Evolutionary conservation across 2,797 vertebrate species (phyloP).

Genomic region (Morelia viridis): DNA sequence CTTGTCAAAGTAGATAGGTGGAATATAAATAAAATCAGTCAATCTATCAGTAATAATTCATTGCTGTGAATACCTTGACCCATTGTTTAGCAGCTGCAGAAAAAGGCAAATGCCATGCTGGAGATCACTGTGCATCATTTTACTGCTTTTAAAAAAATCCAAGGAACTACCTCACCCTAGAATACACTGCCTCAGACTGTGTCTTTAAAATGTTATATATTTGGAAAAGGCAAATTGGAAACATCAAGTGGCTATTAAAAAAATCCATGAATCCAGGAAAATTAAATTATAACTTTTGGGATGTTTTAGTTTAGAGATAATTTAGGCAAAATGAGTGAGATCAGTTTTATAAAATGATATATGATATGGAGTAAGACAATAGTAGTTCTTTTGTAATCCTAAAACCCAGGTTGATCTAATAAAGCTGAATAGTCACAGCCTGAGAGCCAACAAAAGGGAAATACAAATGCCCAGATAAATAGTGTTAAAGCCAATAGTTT

Average conservation of each 20-base stretch:
- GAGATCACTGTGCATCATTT: neutral
- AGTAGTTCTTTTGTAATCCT: neutral
- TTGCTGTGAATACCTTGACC: neutral
- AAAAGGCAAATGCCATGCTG: neutral
- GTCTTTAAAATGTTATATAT: neutral
- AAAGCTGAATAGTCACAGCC: neutral
- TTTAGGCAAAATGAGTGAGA: neutral
- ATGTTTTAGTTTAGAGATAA: neutral
- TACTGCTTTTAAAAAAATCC: neutral
- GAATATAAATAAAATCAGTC: neutral
- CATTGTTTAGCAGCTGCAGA: neutral
- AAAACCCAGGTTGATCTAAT: neutral
- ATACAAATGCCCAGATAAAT: neutral
- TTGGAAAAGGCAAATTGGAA: neutral
- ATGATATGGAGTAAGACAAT: neutral
- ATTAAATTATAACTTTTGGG: neutral
- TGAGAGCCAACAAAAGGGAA: neutral
- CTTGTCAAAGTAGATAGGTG: neutral
- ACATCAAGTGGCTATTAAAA: neutral
- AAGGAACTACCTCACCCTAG: neutral
- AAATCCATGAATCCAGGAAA: neutral
- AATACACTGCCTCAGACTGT: neutral
- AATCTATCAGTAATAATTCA: neutral
- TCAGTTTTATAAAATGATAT: neutral
- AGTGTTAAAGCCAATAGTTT: neutral